Conservation (phyloP, 2,888 invertebrate genomes). For the Drosophila multiciliata region DNA sequence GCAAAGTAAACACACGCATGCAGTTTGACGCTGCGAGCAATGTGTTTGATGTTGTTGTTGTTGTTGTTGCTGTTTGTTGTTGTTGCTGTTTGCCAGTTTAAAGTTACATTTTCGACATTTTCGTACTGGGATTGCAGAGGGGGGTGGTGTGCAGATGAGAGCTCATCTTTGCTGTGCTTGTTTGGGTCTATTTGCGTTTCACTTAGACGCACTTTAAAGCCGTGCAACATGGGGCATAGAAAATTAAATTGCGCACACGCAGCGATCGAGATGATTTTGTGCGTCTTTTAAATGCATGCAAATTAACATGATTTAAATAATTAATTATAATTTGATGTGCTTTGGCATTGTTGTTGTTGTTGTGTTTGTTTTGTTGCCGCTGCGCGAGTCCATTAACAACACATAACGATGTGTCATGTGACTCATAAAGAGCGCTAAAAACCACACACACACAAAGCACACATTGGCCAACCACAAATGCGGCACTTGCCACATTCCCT, state of each 20-base stretch:
- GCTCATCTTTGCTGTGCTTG: constrained; percentile 44
- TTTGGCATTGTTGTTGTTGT: constrained; percentile 19
- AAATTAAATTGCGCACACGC: constrained; percentile 50
- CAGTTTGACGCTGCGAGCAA: constrained; percentile 69
- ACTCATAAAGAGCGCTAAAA: constrained; percentile 67
- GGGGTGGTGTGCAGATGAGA: constrained; percentile 28
- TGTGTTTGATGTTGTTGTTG: constrained; percentile 74
- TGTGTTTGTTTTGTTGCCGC: constrained; percentile 41
- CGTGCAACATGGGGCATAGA: constrained; percentile 5
- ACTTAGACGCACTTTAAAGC: constrained; percentile 55
- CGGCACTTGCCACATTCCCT: constrained; percentile 50
- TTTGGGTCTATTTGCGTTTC: constrained; percentile 35
- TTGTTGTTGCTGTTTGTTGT: constrained; percentile 16
- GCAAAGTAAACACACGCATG: constrained; percentile 79
- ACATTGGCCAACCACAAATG: constrained; percentile 61
- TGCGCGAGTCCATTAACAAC: constrained; percentile 80
- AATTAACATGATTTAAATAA: constrained; percentile 80
- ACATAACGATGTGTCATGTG: constrained; percentile 83
- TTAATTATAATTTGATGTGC: constrained; percentile 77
- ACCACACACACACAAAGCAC: constrained; percentile 33
- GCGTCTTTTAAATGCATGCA: constrained; percentile 62
- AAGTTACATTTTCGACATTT: constrained; percentile 71
- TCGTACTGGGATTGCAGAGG: background rate
- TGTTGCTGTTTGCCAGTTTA: constrained; percentile 56
- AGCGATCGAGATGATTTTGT: constrained; percentile 20